These are phyloP conservation scores for Nesidiocoris tenuis DNA, from an alignment of 2,888 invertebrate genomes.

Conservation along the genomic window DNA sequence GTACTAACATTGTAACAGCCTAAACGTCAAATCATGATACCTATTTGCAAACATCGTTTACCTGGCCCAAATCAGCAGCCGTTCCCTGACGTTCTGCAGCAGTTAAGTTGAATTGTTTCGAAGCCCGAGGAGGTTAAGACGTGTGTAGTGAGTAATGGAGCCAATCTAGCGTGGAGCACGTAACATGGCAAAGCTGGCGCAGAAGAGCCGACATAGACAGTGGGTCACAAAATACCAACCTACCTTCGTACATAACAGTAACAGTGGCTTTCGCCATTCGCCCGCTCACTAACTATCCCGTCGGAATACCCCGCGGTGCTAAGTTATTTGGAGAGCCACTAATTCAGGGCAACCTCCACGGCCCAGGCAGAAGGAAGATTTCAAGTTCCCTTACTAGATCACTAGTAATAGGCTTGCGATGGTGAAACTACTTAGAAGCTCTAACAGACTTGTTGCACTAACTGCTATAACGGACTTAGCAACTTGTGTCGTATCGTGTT, in stretches of 20 bases:
- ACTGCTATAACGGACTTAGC: conserved; percentile 37
- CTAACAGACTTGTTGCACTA: conserved; percentile 35
- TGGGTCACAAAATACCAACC: not conserved
- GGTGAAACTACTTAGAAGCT: conserved; percentile 21
- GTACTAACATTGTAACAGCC: too few relatives aligned
- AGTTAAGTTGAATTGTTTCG: not conserved
- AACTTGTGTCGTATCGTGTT: conserved; percentile 17
- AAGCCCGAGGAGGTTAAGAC: not conserved
- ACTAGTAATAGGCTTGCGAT: conserved; percentile 39
- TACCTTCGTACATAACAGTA: not conserved
- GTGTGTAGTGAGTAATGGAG: conserved; percentile 20
- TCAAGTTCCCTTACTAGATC: conserved; percentile 31
- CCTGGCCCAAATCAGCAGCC: too few relatives aligned
- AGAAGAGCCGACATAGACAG: too few relatives aligned
- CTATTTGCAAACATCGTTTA: too few relatives aligned
- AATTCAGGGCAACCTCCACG: conserved; percentile 21
- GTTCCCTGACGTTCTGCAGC: not conserved
- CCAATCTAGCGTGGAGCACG: conserved; percentile 17
- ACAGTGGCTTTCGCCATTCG: not conserved
- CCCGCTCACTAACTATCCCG: not conserved
- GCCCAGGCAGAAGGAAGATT: conserved; percentile 3
- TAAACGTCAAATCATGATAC: too few relatives aligned
- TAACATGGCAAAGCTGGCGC: too few relatives aligned
- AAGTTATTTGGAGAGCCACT: conserved; percentile 24
- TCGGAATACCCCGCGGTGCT: conserved; percentile 6